phyloP scores from a whole-genome alignment of 2,888 invertebrate species.

The Tanytarsus gracilentus region DNA sequence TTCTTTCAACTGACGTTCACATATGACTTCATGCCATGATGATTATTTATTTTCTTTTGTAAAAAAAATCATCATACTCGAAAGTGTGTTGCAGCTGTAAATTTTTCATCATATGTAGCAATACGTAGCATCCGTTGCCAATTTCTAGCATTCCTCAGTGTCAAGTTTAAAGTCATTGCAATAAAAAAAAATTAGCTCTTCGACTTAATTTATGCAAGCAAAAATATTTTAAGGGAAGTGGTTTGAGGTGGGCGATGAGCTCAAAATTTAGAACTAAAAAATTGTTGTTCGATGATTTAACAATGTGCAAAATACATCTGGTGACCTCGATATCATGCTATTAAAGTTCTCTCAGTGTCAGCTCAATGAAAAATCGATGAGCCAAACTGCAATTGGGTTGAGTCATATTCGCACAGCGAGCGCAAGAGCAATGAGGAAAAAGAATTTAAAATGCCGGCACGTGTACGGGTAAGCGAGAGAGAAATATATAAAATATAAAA shows the following conservation, averaged over 20 bases:
- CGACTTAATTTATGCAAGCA: background rate
- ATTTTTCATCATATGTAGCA: background rate
- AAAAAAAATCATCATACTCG: background rate
- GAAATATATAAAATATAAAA: too few relatives aligned
- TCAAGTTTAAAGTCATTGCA: conserved; percentile 4
- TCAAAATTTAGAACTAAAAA: background rate
- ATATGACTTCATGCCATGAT: too few relatives aligned
- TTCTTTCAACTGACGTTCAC: too few relatives aligned
- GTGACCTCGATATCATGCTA: background rate
- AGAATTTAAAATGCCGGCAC: conserved; percentile 6
- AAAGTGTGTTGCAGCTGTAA: background rate
- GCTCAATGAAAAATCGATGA: conserved; percentile 17
- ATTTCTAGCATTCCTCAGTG: background rate
- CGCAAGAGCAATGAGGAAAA: too few relatives aligned
- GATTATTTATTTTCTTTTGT: too few relatives aligned
- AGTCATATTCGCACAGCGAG: background rate
- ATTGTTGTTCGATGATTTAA: too few relatives aligned
- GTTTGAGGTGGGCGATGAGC: conserved; percentile 4
- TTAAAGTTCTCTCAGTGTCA: background rate
- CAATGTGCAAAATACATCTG: background rate
- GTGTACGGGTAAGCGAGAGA: conserved; percentile 2
- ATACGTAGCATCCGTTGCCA: background rate
- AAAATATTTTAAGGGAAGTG: conserved; percentile 1
- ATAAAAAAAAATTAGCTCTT: background rate
- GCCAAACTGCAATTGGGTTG: background rate